A percentile compares a stretch with the other conserved stretches of the same genome.
Evolutionary conservation across 2,888 invertebrate species (phyloP).

Genomic region (Litoditis marina): DNA sequence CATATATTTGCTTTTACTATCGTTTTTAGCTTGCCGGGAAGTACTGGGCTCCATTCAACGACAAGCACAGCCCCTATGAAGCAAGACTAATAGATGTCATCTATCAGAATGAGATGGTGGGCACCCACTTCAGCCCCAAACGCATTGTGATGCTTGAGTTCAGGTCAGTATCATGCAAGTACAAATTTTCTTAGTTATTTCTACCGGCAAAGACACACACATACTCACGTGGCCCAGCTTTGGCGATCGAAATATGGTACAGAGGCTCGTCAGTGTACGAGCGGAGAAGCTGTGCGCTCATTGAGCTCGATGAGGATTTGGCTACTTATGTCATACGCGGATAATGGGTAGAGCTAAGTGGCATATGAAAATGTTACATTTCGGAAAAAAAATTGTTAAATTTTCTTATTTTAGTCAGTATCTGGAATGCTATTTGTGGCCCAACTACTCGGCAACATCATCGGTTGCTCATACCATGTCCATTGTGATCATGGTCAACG

Average conservation of each 20-base stretch:
- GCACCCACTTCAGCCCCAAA: slow-evolving; percentile 52
- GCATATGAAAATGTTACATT: no score
- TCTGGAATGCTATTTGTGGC: slow-evolving; percentile 93
- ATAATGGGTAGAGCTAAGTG: no score
- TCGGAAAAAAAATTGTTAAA: slow-evolving; percentile 10
- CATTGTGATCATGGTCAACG: slow-evolving; percentile 95
- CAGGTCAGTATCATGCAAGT: slow-evolving; percentile 22
- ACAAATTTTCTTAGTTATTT: neutral
- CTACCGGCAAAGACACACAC: neutral
- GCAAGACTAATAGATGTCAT: slow-evolving; percentile 40
- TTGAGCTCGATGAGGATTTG: no score
- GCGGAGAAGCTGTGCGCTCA: no score
- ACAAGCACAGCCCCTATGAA: slow-evolving; percentile 37
- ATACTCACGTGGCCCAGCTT: no score
- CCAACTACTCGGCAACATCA: slow-evolving; percentile 77
- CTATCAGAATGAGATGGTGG: slow-evolving; percentile 46
- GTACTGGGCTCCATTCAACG: slow-evolving; percentile 86
- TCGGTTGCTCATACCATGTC: slow-evolving; percentile 71
- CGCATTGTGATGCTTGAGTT: slow-evolving; percentile 51
- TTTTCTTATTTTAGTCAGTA: slow-evolving; percentile 74
- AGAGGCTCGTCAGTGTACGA: no score
- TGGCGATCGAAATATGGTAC: no score
- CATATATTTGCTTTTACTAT: neutral
- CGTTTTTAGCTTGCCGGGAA: slow-evolving; percentile 77
- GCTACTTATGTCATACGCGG: no score